Evolutionary conservation across 1,140 invertebrate species (phyloP).

Genomic region (Atopsyche davidsoni): DNA sequence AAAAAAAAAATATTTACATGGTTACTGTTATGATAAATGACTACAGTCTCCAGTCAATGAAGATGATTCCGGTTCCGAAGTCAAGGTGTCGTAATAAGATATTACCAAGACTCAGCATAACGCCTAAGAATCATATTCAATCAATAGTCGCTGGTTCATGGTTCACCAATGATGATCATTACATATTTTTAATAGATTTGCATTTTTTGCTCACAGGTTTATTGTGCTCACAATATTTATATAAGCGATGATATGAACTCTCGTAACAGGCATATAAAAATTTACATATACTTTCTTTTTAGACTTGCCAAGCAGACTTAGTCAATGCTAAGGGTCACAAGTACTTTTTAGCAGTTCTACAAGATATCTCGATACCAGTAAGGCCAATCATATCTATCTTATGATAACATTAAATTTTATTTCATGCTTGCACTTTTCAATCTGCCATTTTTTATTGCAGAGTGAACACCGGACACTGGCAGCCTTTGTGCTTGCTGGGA

Average conservation of each 20-base stretch:
- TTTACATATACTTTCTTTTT: slow-evolving; percentile 34
- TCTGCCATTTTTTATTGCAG: slow-evolving; percentile 40
- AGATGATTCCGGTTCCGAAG: too few species aligned
- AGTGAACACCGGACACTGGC: slow-evolving; percentile 82
- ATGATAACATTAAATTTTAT: slow-evolving; percentile 4
- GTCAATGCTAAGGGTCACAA: slow-evolving; percentile 93
- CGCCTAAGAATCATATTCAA: too few species aligned
- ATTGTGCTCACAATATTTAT: too few species aligned
- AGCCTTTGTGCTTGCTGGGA: slow-evolving; percentile 86
- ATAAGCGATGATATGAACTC: neutral
- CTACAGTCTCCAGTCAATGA: too few species aligned
- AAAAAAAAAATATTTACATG: too few species aligned
- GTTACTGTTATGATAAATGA: too few species aligned
- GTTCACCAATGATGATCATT: too few species aligned
- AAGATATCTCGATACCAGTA: slow-evolving; percentile 77
- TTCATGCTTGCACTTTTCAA: neutral
- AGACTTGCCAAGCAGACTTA: slow-evolving; percentile 92
- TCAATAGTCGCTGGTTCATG: neutral
- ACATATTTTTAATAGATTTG: too few species aligned
- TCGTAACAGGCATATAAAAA: neutral
- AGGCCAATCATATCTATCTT: slow-evolving; percentile 35
- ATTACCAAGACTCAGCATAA: too few species aligned
- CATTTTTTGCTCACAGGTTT: too few species aligned
- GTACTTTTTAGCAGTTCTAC: slow-evolving; percentile 86
- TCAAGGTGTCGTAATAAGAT: too few species aligned